Evolutionary conservation across 2,797 vertebrate genomes (phyloP).

Genomic region (Bovichtus diacanthus): DNA sequence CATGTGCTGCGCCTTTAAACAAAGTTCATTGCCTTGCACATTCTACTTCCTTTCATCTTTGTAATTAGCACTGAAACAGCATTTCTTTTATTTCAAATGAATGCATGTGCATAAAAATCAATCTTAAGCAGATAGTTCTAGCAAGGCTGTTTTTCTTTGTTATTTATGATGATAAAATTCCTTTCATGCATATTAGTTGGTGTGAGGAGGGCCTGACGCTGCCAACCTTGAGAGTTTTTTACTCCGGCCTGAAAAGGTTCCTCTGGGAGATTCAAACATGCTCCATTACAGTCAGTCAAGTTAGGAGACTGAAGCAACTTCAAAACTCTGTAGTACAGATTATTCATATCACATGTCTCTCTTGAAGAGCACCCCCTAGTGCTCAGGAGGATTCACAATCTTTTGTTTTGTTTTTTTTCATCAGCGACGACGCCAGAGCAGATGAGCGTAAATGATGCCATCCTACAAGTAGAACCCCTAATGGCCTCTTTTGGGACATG

Average conservation of each 20-base stretch:
- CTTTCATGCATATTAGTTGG: conserved; percentile 72
- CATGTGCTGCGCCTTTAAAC: conserved; percentile 74
- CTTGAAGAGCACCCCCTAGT: conserved; percentile 78
- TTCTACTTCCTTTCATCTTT: conserved; percentile 85
- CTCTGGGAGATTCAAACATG: conserved; percentile 38
- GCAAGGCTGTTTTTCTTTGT: conserved; percentile 86
- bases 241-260: conserved; percentile 15
- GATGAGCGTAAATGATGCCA: conserved; percentile 72
- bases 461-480: conserved; percentile 74
- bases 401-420: conserved; percentile 63
- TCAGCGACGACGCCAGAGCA: conserved; percentile 72
- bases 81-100: conserved; percentile 86
- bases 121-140: conserved; percentile 75
- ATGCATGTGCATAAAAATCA: conserved; percentile 88
- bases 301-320: conserved; percentile 32
- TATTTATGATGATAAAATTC: conserved; percentile 82
- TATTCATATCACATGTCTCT: conserved; percentile 19
- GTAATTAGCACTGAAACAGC: conserved; percentile 86
- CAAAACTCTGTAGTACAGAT: conserved; percentile 27
- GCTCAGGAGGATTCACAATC: conserved; percentile 65
- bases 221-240: conserved; percentile 79
- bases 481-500: conserved; percentile 81
- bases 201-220: conserved; percentile 52
- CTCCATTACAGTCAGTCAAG: conserved; percentile 20
- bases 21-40: conserved; percentile 84